Base-by-base conservation (phyloP, 2,113 vertebrate genomes). In the Sebastes fasciatus region DNA sequence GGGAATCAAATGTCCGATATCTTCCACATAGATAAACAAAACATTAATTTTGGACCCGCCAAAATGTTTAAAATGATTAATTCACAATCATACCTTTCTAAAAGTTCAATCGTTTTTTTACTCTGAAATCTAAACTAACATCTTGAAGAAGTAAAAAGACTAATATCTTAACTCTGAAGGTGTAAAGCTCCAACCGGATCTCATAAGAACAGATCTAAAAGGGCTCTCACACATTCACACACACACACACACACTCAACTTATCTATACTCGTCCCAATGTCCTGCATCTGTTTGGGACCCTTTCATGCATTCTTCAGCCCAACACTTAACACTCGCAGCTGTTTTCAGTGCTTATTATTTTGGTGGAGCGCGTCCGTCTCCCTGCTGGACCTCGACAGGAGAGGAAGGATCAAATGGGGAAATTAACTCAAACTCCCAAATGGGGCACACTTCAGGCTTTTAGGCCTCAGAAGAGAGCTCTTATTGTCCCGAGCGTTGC, bases 391-490 rank as follows among this genome's bases (percentile, higher is more conserved):
- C 64, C 61, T 54, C 46, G 34, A 43, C 79, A 74, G 72, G 12
- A 77, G 58, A 86, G 66, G 84, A 89, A 62, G 86, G 80, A 88
- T 88, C 79, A 82, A 86, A 90, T 80, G 80, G 34, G 86, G 62
- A 73, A 85, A 90, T 90, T 80, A 80, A 88, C 86, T 89, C 83
- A 67, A 80, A 73, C 76, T 88, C 83, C 52, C 49, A 63, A 85
- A 88, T 4, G 64, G 85, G 89, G 71, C 89, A 90, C 92, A 88
- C 91, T 94, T 92, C 82, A 91, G 79, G 68, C 92, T 90, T 89
- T 86, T 60, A 74, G 86, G 82, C 60, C 62, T 82, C 55, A 11
- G 46, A 63, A 70, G 62, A 88, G 86, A 68, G 82, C 86, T 85
- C 51, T 82, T 81, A 86, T 91, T 91, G 90, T 91, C 74, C 72